Base-by-base conservation (phyloP, 1,140 invertebrate genomes). In the Tetramorium simillimum region DNA sequence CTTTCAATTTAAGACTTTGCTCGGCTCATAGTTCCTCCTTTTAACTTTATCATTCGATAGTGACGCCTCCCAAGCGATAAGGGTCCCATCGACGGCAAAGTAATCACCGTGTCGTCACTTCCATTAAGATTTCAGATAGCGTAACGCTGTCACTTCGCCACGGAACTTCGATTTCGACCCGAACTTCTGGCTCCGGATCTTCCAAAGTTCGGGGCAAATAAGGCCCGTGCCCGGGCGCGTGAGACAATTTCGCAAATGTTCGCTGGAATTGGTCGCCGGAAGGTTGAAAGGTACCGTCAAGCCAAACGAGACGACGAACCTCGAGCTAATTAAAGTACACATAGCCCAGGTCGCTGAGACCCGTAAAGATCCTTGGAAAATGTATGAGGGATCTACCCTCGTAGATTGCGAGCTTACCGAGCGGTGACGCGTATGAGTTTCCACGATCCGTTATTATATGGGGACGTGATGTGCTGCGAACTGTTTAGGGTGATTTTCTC, bases 161-260 rank as follows among this genome's bases (percentile, higher is more conserved):
- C 16, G 43, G 46, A 90, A 87, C 58, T 85, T 81, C 62, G 75
- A 85, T 87, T 88, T 80, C 85, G 62, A 21, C 18, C 46, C n/a
- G n/a, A 89, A 65, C 77, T 76, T 70, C 62, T 46, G 14, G 49
- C 33, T 53, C 43, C 43, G 62, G 6, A 85, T 75, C 80, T 89
- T 28, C 40, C 80, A 87, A 90, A 90, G 89, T 90, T 90, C 53
- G 40, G 53, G 49, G 88, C 78, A 90, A 90, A 90, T 87, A 90
- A 90, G 85, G 56, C 75, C 65, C 49, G 80, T 58, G 33, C 37
- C 53, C 75, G 67, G 69, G 62, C 86, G 85, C 80, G 75, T 87
- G 88, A 88, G 89, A 90, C 89, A 90, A 89, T 90, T 90, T 90
- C 88, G 80, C 86, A 78, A 70, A 49, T 84, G 51, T 58, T 70